A percentile compares a stretch with the other conserved stretches of the same genome.
Evolutionary conservation across 1,140 invertebrate genomes (phyloP).

Genomic region (Orchesella cincta): DNA sequence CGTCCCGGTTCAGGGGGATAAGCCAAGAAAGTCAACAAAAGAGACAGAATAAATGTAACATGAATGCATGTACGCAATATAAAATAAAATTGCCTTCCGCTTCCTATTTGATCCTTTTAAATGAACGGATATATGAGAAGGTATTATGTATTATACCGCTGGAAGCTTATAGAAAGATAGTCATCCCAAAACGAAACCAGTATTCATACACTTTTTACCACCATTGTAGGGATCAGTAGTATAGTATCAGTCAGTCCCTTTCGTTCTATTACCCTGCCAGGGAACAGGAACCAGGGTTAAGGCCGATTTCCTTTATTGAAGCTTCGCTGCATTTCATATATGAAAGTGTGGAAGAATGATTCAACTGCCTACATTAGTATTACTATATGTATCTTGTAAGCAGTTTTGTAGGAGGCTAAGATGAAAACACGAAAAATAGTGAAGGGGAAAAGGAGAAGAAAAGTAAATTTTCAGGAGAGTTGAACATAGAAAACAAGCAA

Average conservation of each 20-base stretch:
- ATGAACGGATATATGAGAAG: not conserved
- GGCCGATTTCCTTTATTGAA: constrained; percentile 13
- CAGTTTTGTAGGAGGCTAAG: too few relatives aligned
- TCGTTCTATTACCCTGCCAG: too few relatives aligned
- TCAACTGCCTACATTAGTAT: too few relatives aligned
- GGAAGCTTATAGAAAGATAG: too few relatives aligned
- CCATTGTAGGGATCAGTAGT: too few relatives aligned
- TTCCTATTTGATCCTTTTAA: constrained; percentile 20
- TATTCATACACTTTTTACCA: too few relatives aligned
- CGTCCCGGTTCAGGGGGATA: constrained; percentile 1
- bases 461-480: constrained; percentile 21
- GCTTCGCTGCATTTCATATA: not conserved
- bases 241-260: too few relatives aligned
- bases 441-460: constrained; percentile 21
- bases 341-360: too few relatives aligned
- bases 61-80: not conserved
- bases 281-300: constrained; percentile 26
- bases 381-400: too few relatives aligned
- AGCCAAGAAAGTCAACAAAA: constrained; percentile 24
- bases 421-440: too few relatives aligned
- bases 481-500: constrained; percentile 16
- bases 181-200: too few relatives aligned
- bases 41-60: constrained; percentile 4
- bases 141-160: too few relatives aligned
- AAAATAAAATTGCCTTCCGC: constrained; percentile 20